Evolutionary conservation across 2,888 invertebrate genomes (phyloP), one percentile per base, ranked within the genome.

Genomic region (Trimorus sp.): DNA sequence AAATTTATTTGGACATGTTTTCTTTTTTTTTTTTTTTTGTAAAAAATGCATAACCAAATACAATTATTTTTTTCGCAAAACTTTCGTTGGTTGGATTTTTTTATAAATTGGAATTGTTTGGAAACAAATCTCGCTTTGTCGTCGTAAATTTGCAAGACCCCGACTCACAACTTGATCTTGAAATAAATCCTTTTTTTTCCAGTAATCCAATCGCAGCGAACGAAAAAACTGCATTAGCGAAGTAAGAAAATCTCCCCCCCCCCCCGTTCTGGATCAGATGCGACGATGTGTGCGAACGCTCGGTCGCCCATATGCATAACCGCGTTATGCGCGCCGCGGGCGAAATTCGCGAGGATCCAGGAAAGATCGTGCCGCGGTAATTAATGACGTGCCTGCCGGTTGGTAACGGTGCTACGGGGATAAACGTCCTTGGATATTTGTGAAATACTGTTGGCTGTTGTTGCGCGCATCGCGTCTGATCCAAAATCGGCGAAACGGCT

Each of bases 211-310:
- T 88, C 87, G 83, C 70, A 68, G 87, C 87, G 86, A 88, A 87
- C 86, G 88, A 86, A 87, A 86, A 86, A 85, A 86, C 84, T 85
- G 85, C 86, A 87, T 89, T 89, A 87, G 88, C 86, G 84, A 89
- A 87, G 88, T 88, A 88, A 87, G 88, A 87, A 86, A 83, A 82
- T 79, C 69, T 80, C 75, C 70, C 84, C 56, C 84, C 74, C 75
- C 70, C 84, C 56, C 84, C 74, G 81, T 83, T 84, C 84, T 81
- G 82, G 80, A 84, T 84, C 77, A 78, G 60, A 74, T 74, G 11
- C 70, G 75, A 83, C 78, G 68, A 80, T 80, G 74, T 16, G 49
- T 40, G 62, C 51, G 7, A 74, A 14, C 45, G 45, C 42, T 54
- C 60, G 66, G 38, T 62, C 58, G 62, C 45, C 48, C 71, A 65